These are phyloP conservation scores for Phrynosoma platyrhinos DNA, from an alignment of 2,113 vertebrate genomes.

Conservation along the genomic window DNA sequence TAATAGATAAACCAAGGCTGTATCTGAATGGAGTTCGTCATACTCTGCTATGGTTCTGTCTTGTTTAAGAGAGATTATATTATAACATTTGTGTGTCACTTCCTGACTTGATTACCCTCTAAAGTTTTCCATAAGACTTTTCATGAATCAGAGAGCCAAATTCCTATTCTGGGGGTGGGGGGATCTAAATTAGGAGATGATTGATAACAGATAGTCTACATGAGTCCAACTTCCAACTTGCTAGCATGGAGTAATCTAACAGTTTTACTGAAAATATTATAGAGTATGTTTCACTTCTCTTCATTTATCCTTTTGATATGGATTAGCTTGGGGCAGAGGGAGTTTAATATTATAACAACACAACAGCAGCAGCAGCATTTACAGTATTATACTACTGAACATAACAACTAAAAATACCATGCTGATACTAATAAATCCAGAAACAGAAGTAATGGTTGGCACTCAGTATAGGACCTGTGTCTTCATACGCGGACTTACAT, in stretches of 20 bases:
- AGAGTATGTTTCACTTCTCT: background rate
- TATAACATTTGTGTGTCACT: background rate
- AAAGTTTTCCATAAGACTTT: background rate
- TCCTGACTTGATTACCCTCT: background rate
- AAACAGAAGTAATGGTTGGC: no score
- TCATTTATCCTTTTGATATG: background rate
- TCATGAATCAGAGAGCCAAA: background rate
- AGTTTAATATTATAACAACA: no score
- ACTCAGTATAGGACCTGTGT: no score
- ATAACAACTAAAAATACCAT: no score
- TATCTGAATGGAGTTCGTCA: background rate
- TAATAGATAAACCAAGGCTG: no score
- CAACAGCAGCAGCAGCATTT: no score
- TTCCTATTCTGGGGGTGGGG: background rate
- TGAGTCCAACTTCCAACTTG: background rate
- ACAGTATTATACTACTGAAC: no score
- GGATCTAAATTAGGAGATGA: background rate
- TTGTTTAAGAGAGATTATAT: background rate
- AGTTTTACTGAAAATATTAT: background rate
- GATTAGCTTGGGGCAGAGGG: no score
- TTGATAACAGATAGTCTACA: background rate
- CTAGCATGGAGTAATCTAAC: background rate
- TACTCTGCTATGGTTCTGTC: background rate
- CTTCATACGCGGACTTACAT: no score
- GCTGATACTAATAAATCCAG: no score